Evolutionary conservation across 2,888 invertebrate species (phyloP).

Genomic region (Hirtodrosophila trivittata): DNA sequence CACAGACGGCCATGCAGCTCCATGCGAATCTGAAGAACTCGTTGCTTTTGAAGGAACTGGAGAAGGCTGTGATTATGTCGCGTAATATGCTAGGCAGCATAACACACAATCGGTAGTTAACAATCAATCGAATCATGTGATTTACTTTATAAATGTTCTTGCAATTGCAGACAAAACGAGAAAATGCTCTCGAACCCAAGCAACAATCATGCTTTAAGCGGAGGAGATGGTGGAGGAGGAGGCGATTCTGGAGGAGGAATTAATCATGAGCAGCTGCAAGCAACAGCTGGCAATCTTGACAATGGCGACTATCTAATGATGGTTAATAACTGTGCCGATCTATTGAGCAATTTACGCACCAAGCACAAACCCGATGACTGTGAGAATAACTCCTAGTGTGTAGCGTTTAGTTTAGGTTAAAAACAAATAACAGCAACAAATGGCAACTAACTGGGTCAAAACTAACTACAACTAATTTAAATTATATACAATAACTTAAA

Average conservation of each 20-base stretch:
- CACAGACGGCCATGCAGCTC: constrained; percentile 83
- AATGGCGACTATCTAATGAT: constrained; percentile 85
- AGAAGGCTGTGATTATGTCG: constrained; percentile 84
- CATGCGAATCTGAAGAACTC: constrained; percentile 83
- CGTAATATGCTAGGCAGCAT: constrained; percentile 84
- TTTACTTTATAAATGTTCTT: not conserved
- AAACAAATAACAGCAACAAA: constrained; percentile 44
- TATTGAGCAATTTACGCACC: constrained; percentile 85
- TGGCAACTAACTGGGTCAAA: constrained; percentile 44
- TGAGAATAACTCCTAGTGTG: constrained; percentile 84
- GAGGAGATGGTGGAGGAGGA: constrained; percentile 33
- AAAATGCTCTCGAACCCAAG: constrained; percentile 65
- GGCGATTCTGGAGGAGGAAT: constrained; percentile 40
- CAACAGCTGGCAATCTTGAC: constrained; percentile 69
- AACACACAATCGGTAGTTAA: constrained; percentile 79
- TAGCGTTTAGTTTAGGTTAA: constrained; percentile 70
- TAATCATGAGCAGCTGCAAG: constrained; percentile 60
- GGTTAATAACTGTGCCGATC: constrained; percentile 87
- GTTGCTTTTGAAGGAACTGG: constrained; percentile 83
- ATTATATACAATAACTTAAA: constrained; percentile 23
- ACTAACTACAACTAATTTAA: constrained; percentile 72
- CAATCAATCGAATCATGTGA: not conserved
- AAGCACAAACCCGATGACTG: constrained; percentile 84
- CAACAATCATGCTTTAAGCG: constrained; percentile 55
- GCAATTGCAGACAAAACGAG: constrained; percentile 65